These are phyloP conservation scores for Spilogale gracilis DNA, from an alignment of 2,113 vertebrate species.

Conservation along the genomic window DNA sequence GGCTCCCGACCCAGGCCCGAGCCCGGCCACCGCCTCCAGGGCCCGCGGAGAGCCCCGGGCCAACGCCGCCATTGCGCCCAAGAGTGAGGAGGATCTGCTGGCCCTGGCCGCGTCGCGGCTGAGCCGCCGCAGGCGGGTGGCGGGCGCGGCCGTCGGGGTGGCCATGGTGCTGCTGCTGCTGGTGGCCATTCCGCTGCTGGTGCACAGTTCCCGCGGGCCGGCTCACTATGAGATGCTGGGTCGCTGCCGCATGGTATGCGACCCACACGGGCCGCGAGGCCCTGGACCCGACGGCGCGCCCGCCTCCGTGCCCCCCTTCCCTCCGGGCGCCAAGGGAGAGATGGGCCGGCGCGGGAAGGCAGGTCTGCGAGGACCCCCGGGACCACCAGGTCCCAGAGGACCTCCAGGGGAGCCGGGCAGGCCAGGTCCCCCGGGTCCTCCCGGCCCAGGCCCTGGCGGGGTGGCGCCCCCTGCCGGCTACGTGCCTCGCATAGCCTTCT, in stretches of 20 bases:
- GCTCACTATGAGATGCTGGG: conserved; percentile 95
- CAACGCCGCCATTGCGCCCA: conserved; percentile 94
- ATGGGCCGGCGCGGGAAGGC: conserved; percentile 92
- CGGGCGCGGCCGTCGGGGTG: conserved; percentile 95
- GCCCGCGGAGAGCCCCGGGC: conserved; percentile 69
- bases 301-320: conserved; percentile 88
- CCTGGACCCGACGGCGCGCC: conserved; percentile 85
- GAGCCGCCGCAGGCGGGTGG: conserved; percentile 95
- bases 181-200: conserved; percentile 96
- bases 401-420: conserved; percentile 95
- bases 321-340: conserved; percentile 88
- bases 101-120: conserved; percentile 96
- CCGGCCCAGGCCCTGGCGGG: conserved; percentile 94
- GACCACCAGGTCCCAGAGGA: conserved; percentile 92
- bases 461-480: conserved; percentile 94
- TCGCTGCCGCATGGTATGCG: conserved; percentile 96
- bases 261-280: conserved; percentile 90
- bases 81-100: conserved; percentile 96
- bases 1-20: neutral
- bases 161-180: conserved; percentile 97
- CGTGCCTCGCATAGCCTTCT: conserved; percentile 97
- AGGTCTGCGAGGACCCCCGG: conserved; percentile 92
- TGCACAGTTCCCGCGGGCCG: conserved; percentile 93
- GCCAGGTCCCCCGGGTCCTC: conserved; percentile 94
- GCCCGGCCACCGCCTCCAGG: neutral